phyloP scores from a whole-genome alignment of 1,140 invertebrate species.

The Polypedilum pembai region DNA sequence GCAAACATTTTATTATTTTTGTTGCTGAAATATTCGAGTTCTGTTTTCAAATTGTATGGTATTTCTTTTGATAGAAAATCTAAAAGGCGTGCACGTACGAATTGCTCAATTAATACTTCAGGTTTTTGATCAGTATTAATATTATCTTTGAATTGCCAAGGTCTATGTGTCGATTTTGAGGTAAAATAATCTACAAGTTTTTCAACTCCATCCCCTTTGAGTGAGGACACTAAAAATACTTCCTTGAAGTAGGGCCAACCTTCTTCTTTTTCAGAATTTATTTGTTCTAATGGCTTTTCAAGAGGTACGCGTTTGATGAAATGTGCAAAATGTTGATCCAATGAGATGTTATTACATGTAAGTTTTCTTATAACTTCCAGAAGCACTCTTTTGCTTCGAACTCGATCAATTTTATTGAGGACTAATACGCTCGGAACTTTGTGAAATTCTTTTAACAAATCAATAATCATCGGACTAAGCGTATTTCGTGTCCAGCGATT shows the following conservation, averaged over 20 bases:
- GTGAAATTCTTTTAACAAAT: conserved; percentile 55
- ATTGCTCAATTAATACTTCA: conserved; percentile 58
- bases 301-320: background rate
- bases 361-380: conserved; percentile 60
- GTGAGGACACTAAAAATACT: conserved; percentile 83
- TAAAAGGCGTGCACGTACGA: conserved; percentile 69
- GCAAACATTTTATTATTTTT: conserved; percentile 50
- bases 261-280: conserved; percentile 37
- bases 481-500: conserved; percentile 57
- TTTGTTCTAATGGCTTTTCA: conserved; percentile 27
- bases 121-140: conserved; percentile 64
- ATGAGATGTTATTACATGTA: conserved; percentile 55
- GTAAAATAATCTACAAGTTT: conserved; percentile 69
- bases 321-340: conserved; percentile 37
- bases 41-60: conserved; percentile 63
- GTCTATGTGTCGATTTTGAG: conserved; percentile 51
- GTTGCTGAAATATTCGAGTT: conserved; percentile 59
- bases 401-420: conserved; percentile 79
- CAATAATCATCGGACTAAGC: conserved; percentile 61
- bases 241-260: conserved; percentile 71
- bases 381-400: conserved; percentile 68
- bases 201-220: conserved; percentile 66
- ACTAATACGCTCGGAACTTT: conserved; percentile 68
- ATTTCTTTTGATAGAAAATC: conserved; percentile 73
- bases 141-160: conserved; percentile 58